These are phyloP conservation scores for human DNA, from an alignment of 2,113 vertebrate genomes.

Conservation along the genomic window DNA sequence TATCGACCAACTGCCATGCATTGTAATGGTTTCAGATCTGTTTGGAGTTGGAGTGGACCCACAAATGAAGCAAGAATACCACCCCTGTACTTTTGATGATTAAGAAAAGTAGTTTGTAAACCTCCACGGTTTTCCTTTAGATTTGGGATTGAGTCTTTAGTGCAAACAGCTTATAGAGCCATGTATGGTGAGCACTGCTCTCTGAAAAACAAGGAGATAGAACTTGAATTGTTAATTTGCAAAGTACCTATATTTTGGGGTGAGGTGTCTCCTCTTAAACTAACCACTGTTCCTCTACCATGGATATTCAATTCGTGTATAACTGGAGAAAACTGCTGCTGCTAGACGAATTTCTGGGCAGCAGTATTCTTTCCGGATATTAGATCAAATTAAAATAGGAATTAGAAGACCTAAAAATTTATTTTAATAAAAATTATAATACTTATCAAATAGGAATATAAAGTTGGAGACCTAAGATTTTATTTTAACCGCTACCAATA, in stretches of 20 bases:
- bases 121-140: slow-evolving; percentile 77
- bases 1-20: slow-evolving; percentile 85
- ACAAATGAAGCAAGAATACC: slow-evolving; percentile 82
- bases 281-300: neutral
- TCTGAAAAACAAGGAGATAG: neutral
- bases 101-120: slow-evolving; percentile 82
- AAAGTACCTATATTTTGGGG: neutral
- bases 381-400: neutral
- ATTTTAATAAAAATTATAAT: neutral
- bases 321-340: neutral
- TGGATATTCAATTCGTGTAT: neutral
- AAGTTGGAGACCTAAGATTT: slow-evolving; percentile 5
- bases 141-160: slow-evolving; percentile 72
- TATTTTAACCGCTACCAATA: neutral
- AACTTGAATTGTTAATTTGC: neutral
- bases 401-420: neutral
- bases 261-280: neutral
- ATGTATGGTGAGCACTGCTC: neutral
- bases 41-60: slow-evolving; percentile 83
- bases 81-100: slow-evolving; percentile 78
- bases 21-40: slow-evolving; percentile 84
- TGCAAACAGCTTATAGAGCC: slow-evolving; percentile 24
- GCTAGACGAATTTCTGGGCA: neutral
- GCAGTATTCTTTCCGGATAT: neutral
- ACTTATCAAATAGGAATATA: neutral